Percentiles rank a stretch among this genome's conserved stretches.
These are phyloP conservation scores for Mesoligia furuncula DNA, from an alignment of 2,888 invertebrate genomes.

Conservation along the genomic window DNA sequence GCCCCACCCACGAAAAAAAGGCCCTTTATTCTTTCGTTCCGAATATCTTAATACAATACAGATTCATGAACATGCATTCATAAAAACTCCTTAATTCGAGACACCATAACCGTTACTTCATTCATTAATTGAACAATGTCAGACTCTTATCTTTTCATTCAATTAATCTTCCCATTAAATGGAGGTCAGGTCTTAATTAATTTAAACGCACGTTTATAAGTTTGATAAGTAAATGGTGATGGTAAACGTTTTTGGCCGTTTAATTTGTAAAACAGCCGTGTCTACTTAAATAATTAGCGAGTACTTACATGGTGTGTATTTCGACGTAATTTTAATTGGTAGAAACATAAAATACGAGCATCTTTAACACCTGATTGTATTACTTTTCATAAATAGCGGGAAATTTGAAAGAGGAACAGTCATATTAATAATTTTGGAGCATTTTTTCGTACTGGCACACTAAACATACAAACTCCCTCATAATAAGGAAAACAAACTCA, in stretches of 20 bases:
- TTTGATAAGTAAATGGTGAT: slow-evolving; percentile 54
- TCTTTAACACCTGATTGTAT: slow-evolving; percentile 12
- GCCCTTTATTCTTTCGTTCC: slow-evolving; percentile 13
- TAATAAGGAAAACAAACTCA: slow-evolving; percentile 25
- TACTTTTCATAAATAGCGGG: neutral
- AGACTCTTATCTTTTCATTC: slow-evolving; percentile 74
- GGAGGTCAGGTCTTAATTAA: slow-evolving; percentile 69
- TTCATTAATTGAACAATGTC: slow-evolving; percentile 73
- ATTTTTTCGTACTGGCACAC: slow-evolving; percentile 21
- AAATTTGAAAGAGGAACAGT: slow-evolving; percentile 3
- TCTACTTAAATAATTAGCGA: too few relatives aligned
- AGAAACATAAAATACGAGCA: slow-evolving; percentile 10
- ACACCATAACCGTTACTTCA: slow-evolving; percentile 62
- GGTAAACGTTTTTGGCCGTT: slow-evolving; percentile 55
- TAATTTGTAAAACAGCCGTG: slow-evolving; percentile 54
- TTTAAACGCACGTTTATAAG: slow-evolving; percentile 61
- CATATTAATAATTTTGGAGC: neutral
- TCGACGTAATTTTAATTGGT: slow-evolving; percentile 45
- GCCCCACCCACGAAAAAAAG: slow-evolving; percentile 17
- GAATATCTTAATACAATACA: slow-evolving; percentile 42
- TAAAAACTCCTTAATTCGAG: slow-evolving; percentile 65
- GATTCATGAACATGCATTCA: slow-evolving; percentile 54
- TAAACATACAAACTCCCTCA: neutral
- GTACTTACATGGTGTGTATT: slow-evolving; percentile 37
- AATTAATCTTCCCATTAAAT: slow-evolving; percentile 75